phyloP scores from a whole-genome alignment of 1,140 invertebrate genomes.

The Aleiodes sp. region DNA sequence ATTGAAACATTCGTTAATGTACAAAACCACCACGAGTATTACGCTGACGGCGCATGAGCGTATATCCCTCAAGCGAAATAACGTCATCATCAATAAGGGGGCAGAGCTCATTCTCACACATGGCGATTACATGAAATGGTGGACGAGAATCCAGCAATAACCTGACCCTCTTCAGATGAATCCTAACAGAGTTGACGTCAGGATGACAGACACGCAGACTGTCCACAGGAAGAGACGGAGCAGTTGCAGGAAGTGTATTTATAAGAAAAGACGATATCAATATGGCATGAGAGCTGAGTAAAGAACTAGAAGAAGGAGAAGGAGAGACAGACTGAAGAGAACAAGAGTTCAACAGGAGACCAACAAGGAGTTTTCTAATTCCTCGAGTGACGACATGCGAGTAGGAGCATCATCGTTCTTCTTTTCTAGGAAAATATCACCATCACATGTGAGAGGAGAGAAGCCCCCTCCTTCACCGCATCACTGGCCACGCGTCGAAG shows the following conservation, averaged over 20 bases:
- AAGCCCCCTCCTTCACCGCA: background rate
- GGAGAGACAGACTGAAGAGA: background rate
- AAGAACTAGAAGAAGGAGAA: background rate
- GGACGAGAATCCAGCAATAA: background rate
- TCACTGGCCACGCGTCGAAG: background rate
- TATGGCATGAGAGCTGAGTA: background rate
- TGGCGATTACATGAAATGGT: background rate
- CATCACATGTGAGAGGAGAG: background rate
- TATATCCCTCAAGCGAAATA: constrained; percentile 26
- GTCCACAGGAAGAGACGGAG: background rate
- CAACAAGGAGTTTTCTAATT: background rate
- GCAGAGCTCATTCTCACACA: background rate
- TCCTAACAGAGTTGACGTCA: background rate
- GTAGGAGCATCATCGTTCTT: background rate
- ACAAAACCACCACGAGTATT: constrained; percentile 8
- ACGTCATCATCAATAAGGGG: constrained; percentile 19
- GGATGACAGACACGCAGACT: background rate
- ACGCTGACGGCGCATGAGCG: background rate
- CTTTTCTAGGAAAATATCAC: background rate
- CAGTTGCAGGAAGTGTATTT: too few species aligned
- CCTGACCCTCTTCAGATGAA: background rate
- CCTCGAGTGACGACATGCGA: background rate
- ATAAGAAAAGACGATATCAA: background rate
- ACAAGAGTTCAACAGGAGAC: background rate
- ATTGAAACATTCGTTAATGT: background rate